phyloP scores from a whole-genome alignment of 2,797 vertebrate genomes.

The Megaceryle alcyon region DNA sequence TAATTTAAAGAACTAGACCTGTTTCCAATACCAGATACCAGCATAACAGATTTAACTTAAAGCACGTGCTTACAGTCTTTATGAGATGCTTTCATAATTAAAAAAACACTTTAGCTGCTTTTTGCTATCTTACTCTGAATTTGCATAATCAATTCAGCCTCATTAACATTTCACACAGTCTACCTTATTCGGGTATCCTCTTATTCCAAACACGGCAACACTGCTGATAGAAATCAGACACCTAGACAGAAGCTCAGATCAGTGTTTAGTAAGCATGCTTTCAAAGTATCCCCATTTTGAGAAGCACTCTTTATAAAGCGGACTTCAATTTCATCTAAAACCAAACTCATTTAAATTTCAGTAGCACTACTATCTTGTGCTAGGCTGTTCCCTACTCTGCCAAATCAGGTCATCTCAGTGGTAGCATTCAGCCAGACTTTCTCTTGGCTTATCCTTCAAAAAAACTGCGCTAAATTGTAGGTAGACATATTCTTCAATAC shows the following conservation, averaged over 20 bases:
- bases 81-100: not conserved
- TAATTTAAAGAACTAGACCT: not conserved
- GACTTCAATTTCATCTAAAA: not conserved
- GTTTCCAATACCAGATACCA: not conserved
- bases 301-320: not conserved
- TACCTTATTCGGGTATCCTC: not conserved
- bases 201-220: not conserved
- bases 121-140: not conserved
- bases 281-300: not conserved
- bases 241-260: not conserved
- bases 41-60: not conserved
- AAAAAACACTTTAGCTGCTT: not conserved
- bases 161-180: not conserved
- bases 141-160: not conserved
- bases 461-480: not conserved
- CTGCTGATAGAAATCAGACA: not conserved
- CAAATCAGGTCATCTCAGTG: not conserved
- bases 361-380: not conserved
- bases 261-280: not conserved
- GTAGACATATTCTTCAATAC: not conserved
- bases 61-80: not conserved
- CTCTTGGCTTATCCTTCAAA: not conserved
- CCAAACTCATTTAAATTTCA: slow-evolving; percentile 13
- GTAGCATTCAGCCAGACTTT: not conserved
- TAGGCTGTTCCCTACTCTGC: not conserved